Conservation (phyloP, 2,797 vertebrate species). For the Florisuga fusca region DNA sequence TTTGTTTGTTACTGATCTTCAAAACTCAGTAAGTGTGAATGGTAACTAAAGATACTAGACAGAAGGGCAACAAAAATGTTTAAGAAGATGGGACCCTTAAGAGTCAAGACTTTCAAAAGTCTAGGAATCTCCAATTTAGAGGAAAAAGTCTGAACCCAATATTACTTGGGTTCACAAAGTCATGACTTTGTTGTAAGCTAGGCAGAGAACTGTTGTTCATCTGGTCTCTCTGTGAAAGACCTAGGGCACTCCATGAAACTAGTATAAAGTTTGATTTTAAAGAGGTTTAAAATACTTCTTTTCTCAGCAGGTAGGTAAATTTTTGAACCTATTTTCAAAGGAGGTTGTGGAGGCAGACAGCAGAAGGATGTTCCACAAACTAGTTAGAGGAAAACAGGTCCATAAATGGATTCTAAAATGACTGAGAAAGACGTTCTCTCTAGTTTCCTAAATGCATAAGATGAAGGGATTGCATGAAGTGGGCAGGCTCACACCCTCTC, state of each 20-base stretch:
- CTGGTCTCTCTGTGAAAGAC: background rate
- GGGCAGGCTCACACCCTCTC: background rate
- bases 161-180: background rate
- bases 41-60: background rate
- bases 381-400: background rate
- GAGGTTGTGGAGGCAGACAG: background rate
- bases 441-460: background rate
- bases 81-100: background rate
- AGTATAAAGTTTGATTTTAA: background rate
- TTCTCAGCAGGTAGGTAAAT: background rate
- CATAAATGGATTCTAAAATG: background rate
- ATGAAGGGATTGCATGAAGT: background rate
- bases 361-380: background rate
- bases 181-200: background rate
- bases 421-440: background rate
- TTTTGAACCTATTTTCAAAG: background rate
- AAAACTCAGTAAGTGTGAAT: background rate
- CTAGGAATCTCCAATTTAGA: background rate
- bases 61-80: background rate
- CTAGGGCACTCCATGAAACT: background rate
- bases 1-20: background rate
- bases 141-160: accelerated
- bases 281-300: background rate
- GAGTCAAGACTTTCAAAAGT: background rate
- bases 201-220: background rate